Base-by-base conservation (phyloP, 1,140 invertebrate genomes). In the Sitobion miscanthi region DNA sequence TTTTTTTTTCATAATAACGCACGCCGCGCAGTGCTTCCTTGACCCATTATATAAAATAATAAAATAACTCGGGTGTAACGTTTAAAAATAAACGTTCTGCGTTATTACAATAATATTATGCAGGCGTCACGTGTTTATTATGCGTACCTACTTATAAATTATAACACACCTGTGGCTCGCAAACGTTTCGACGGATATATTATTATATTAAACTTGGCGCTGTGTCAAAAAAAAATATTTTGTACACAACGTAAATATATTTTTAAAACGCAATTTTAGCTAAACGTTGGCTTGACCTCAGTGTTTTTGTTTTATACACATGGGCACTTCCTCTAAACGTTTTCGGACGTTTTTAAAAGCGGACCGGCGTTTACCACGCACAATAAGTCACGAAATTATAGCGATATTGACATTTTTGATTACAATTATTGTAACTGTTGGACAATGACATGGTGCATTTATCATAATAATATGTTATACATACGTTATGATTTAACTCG, bases 31-130 rank as follows among this genome's bases (percentile, higher is more conserved):
- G 62, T 90, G n/a, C 89, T 90, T 90, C 89, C 89, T 90, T 90
- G 89, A 90, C 89, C 89, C 89, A 90, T 90, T 90, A 38, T 69
- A 45, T 69, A n/a, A 90, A 62, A 90, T 90, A 11, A 45, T 90
- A 62, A 90, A 90, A 90, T 69, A 69, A 90, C 42, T 62, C 38
- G 4, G 2, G 21, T 17, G 38, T 62, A 86, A 45, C 38, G 8
- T 88, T 52, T 42, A 90, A 90, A 69, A 90, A 90, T 69, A 90
- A 90, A 69, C 89, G 45, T 47, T n/a, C 42, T 5, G 17, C 45
- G 54, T 69, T 42, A 42, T 89, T 89, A 23, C 25, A 57, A 38
- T 49, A n/a, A 77, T 77, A 77, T 77, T 77, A 77, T 77, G 62
- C 14, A 77, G 62, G 62, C n/a, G n/a, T 77, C 62, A 77, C 62